Evolutionary conservation across 2,888 invertebrate genomes (phyloP).

Genomic region (Synanthedon formicaeformis): DNA sequence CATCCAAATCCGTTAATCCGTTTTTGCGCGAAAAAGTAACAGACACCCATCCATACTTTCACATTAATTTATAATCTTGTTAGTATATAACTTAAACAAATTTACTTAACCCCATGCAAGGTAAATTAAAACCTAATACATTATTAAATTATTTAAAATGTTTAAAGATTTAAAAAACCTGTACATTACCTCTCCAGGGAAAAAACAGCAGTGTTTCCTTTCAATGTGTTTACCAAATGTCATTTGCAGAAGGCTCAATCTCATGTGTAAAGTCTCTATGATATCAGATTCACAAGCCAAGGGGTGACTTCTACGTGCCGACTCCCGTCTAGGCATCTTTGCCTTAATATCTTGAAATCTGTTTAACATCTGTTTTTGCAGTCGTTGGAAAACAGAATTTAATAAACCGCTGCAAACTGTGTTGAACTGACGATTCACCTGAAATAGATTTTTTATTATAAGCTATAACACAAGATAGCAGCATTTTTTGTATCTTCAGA

Average conservation of each 20-base stretch:
- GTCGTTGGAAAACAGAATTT: constrained; percentile 86
- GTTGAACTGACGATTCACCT: constrained; percentile 89
- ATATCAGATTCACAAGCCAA: constrained; percentile 93
- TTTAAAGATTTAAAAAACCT: too few species aligned
- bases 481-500: not conserved
- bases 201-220: constrained; percentile 92
- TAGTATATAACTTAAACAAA: too few species aligned
- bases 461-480: not conserved
- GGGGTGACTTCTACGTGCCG: constrained; percentile 90
- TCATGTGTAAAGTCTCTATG: constrained; percentile 92
- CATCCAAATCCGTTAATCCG: too few species aligned
- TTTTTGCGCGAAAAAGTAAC: too few species aligned
- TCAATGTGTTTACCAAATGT: constrained; percentile 96
- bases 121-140: too few species aligned
- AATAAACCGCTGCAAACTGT: constrained; percentile 81
- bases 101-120: too few species aligned
- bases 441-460: constrained; percentile 10
- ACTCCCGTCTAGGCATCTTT: constrained; percentile 92
- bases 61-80: too few species aligned
- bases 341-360: constrained; percentile 90
- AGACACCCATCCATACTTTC: too few species aligned
- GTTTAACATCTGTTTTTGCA: constrained; percentile 86
- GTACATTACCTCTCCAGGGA: constrained; percentile 85
- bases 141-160: too few species aligned
- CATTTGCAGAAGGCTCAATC: constrained; percentile 91